phyloP scores from a whole-genome alignment of 2,113 vertebrate species.

The Monopterus albus region DNA sequence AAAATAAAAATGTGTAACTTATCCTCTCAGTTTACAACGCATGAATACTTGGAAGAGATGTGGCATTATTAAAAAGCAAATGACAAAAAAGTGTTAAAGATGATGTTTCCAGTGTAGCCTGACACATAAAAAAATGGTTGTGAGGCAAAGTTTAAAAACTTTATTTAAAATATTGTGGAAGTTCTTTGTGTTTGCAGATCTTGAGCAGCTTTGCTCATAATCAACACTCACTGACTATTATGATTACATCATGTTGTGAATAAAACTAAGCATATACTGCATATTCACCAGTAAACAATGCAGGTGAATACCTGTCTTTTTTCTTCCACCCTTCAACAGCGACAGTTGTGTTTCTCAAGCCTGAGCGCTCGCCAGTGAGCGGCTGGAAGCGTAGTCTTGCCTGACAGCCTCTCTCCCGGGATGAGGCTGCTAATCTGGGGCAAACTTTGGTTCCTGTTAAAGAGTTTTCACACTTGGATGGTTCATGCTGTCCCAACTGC shows the following conservation, averaged over 20 bases:
- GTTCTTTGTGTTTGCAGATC: background rate
- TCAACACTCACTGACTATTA: background rate
- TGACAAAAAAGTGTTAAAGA: no score
- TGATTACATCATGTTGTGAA: slow-evolving; percentile 5
- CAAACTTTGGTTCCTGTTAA: slow-evolving; percentile 55
- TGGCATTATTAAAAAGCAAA: no score
- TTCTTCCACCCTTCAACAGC: slow-evolving; percentile 28
- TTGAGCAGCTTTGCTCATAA: background rate
- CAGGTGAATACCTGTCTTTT: slow-evolving; percentile 28
- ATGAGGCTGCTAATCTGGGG: slow-evolving; percentile 51
- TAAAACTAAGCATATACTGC: slow-evolving; percentile 12
- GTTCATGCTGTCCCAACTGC: slow-evolving; percentile 66
- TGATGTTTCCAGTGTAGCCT: no score
- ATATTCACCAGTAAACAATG: slow-evolving; percentile 30
- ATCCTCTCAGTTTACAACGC: background rate
- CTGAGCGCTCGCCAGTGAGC: slow-evolving; percentile 57
- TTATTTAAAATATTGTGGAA: background rate
- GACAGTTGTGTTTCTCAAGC: slow-evolving; percentile 74
- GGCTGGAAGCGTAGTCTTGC: slow-evolving; percentile 34
- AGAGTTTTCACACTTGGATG: slow-evolving; percentile 58
- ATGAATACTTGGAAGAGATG: no score
- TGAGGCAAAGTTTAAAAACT: background rate
- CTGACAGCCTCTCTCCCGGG: slow-evolving; percentile 59
- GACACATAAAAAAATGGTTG: no score
- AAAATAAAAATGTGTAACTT: background rate